Evolutionary conservation across 2,113 vertebrate genomes (phyloP).

Genomic region (Alethe diademata): DNA sequence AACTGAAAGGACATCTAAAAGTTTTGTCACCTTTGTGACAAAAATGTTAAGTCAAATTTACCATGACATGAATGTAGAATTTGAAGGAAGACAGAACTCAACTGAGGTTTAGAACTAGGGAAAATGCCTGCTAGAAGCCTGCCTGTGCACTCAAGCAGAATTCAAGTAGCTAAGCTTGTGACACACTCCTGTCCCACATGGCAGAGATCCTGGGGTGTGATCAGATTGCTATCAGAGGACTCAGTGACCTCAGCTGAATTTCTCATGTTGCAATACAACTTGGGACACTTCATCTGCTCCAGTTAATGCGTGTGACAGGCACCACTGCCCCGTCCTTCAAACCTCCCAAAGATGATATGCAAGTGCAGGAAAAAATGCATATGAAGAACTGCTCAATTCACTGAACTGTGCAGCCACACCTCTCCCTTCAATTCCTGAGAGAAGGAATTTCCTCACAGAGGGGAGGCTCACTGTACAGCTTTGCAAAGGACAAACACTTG

Average conservation of each 20-base stretch:
- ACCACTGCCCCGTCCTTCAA: neutral
- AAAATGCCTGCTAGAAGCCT: neutral
- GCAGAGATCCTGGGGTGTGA: neutral
- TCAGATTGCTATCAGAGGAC: neutral
- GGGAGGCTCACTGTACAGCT: neutral
- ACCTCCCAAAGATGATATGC: neutral
- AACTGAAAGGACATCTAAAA: neutral
- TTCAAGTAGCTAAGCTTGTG: neutral
- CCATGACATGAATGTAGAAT: accelerated
- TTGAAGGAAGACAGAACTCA: neutral
- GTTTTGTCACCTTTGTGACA: neutral
- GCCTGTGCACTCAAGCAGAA: neutral
- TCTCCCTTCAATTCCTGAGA: neutral
- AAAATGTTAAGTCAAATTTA: neutral
- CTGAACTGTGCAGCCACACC: neutral
- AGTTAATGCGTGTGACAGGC: neutral
- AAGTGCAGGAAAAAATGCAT: neutral
- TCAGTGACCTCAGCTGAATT: neutral
- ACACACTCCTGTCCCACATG: neutral
- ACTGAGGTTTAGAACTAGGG: neutral
- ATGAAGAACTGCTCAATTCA: neutral
- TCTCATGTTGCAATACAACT: neutral
- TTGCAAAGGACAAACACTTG: neutral
- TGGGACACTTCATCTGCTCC: neutral
- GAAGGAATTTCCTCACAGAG: neutral